These are phyloP conservation scores for Pyralis farinalis DNA, from an alignment of 2,888 invertebrate species.

Conservation along the genomic window DNA sequence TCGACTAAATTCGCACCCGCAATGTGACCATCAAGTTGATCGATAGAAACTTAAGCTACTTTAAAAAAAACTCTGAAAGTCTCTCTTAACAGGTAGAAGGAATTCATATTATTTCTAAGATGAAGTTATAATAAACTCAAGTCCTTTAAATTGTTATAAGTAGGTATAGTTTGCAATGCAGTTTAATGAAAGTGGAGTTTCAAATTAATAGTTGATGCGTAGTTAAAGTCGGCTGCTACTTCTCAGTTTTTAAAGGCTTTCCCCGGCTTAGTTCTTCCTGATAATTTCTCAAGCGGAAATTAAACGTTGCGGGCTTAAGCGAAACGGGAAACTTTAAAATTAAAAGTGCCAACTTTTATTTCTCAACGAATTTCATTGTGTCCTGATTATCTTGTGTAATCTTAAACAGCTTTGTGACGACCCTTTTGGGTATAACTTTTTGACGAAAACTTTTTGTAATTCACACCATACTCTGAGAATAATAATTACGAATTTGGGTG, in stretches of 20 bases:
- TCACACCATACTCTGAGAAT: slow-evolving; percentile 20
- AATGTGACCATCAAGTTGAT: too few species aligned
- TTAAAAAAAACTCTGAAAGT: too few species aligned
- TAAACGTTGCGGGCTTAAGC: slow-evolving; percentile 59
- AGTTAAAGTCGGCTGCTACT: slow-evolving; percentile 28
- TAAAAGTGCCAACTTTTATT: slow-evolving; percentile 59
- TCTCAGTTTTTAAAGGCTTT: slow-evolving; percentile 41
- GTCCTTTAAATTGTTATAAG: not conserved
- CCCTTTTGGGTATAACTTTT: slow-evolving; percentile 27
- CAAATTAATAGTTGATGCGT: slow-evolving; percentile 30
- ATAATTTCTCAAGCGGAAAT: slow-evolving; percentile 68
- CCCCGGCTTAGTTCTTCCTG: slow-evolving; percentile 52
- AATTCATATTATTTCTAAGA: too few species aligned
- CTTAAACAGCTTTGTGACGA: slow-evolving; percentile 31
- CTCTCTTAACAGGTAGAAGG: too few species aligned
- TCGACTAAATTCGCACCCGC: too few species aligned
- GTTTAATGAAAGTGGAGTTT: slow-evolving; percentile 19
- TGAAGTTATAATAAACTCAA: not conserved
- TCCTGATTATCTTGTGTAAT: slow-evolving; percentile 46
- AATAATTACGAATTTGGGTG: slow-evolving; percentile 16
- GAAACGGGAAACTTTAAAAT: slow-evolving; percentile 65
- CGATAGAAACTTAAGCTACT: too few species aligned
- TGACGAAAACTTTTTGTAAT: slow-evolving; percentile 25
- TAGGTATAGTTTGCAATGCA: slow-evolving; percentile 12
- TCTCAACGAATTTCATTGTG: slow-evolving; percentile 51